These are phyloP conservation scores for Oscheius sp. DNA, from an alignment of 2,888 invertebrate species.

Conservation along the genomic window DNA sequence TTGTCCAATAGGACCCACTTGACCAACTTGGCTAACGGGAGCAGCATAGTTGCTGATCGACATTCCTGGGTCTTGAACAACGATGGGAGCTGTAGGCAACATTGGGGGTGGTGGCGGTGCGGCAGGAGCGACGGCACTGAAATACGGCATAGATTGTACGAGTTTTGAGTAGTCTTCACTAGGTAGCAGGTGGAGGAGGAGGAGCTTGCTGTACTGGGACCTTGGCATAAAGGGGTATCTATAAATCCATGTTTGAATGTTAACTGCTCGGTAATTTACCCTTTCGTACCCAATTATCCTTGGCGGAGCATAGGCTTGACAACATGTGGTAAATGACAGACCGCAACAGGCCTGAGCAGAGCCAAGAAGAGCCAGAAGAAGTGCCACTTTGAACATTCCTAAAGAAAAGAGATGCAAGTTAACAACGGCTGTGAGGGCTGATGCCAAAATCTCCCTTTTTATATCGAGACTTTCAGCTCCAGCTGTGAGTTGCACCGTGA, in stretches of 20 bases:
- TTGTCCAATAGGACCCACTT: too few species aligned
- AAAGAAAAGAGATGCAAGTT: background rate
- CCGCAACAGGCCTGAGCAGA: slow-evolving; percentile 23
- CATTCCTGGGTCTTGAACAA: slow-evolving; percentile 12
- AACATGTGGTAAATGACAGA: slow-evolving; percentile 25
- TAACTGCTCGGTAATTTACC: slow-evolving; percentile 18
- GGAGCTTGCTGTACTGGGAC: slow-evolving; percentile 24
- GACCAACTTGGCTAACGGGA: background rate
- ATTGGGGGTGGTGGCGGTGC: background rate
- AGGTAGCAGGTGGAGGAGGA: slow-evolving; percentile 21
- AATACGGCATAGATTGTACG: background rate
- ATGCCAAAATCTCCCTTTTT: background rate
- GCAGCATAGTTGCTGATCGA: slow-evolving; percentile 5
- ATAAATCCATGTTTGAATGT: slow-evolving; percentile 5
- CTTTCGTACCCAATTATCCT: slow-evolving; percentile 33
- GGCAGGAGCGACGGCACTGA: slow-evolving; percentile 20
- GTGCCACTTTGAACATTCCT: slow-evolving; percentile 10
- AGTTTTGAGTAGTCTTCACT: background rate
- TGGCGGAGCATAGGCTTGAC: slow-evolving; percentile 30
- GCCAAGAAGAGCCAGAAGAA: background rate
- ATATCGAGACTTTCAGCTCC: background rate
- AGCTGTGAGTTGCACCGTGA: slow-evolving; percentile 22
- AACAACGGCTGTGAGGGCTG: background rate
- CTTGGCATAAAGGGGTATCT: slow-evolving; percentile 30
- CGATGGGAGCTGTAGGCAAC: background rate